phyloP scores from a whole-genome alignment of 2,888 invertebrate genomes.

The Eupithecia subfuscata region DNA sequence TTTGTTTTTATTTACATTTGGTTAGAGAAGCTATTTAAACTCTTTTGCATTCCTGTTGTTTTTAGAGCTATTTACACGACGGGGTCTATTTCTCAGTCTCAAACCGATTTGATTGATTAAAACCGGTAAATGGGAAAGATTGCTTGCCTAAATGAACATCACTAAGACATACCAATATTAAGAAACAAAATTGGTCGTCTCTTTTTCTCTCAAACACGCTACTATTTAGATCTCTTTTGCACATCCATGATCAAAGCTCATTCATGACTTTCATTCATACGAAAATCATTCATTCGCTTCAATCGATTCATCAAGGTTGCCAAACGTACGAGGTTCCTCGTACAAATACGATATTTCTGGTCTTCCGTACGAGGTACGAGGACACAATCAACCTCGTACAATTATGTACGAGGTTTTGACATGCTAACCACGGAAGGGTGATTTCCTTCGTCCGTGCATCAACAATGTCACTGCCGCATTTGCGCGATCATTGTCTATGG shows the following conservation, averaged over 20 bases:
- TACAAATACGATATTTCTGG: too few relatives aligned
- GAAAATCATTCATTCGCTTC: background rate
- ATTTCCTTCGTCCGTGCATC: too few relatives aligned
- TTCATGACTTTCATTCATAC: background rate
- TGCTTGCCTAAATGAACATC: background rate
- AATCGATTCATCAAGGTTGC: too few relatives aligned
- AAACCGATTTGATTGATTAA: background rate
- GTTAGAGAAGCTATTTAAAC: background rate
- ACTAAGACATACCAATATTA: background rate
- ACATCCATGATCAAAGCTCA: background rate
- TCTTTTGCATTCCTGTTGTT: background rate
- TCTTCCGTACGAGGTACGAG: too few relatives aligned
- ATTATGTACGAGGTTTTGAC: too few relatives aligned
- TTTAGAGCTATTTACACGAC: background rate
- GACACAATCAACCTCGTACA: too few relatives aligned
- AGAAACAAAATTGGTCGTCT: background rate
- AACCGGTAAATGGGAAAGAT: background rate
- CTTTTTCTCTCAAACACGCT: background rate
- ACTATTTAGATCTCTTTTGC: background rate
- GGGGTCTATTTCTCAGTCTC: background rate
- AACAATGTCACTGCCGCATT: too few relatives aligned
- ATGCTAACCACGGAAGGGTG: too few relatives aligned
- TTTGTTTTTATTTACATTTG: constrained; percentile 10
- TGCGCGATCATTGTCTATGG: too few relatives aligned
- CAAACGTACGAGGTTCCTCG: too few relatives aligned